phyloP scores from a whole-genome alignment of 2,113 vertebrate genomes.

The Orycteropus afer region DNA sequence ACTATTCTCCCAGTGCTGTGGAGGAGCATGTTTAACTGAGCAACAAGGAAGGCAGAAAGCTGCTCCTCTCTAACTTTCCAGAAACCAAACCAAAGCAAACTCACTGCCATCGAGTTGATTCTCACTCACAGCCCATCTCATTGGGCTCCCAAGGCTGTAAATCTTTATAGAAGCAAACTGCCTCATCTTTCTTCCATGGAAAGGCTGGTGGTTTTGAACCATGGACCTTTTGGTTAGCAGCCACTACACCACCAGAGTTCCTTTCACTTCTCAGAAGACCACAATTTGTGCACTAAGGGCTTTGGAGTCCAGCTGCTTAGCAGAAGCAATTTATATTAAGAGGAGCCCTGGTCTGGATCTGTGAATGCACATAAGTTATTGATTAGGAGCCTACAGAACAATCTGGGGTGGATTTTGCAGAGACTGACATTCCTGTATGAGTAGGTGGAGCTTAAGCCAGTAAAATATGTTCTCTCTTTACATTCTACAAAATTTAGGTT shows the following conservation, averaged over 20 bases:
- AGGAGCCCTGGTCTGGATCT: background rate
- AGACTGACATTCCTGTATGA: background rate
- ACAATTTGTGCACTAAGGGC: too few species aligned
- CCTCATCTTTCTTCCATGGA: too few species aligned
- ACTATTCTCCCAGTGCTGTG: fast-evolving
- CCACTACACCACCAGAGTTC: too few species aligned
- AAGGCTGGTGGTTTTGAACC: too few species aligned
- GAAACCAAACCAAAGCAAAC: too few species aligned
- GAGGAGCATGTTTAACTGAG: background rate
- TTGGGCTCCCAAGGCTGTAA: too few species aligned
- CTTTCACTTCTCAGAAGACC: background rate
- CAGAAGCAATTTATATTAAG: background rate
- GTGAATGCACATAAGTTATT: background rate
- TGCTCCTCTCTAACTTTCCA: background rate
- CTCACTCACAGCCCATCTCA: too few species aligned
- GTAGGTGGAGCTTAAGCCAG: background rate
- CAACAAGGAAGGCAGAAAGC: background rate
- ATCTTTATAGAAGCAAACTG: too few species aligned
- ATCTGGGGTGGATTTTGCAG: background rate
- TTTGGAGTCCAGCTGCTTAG: background rate
- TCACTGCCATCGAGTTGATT: too few species aligned
- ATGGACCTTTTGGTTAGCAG: too few species aligned
- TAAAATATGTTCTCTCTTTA: background rate
- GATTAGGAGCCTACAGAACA: background rate
- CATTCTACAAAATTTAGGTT: background rate